phyloP scores from a whole-genome alignment of 2,888 invertebrate genomes.

The Nomada ruficornis region DNA sequence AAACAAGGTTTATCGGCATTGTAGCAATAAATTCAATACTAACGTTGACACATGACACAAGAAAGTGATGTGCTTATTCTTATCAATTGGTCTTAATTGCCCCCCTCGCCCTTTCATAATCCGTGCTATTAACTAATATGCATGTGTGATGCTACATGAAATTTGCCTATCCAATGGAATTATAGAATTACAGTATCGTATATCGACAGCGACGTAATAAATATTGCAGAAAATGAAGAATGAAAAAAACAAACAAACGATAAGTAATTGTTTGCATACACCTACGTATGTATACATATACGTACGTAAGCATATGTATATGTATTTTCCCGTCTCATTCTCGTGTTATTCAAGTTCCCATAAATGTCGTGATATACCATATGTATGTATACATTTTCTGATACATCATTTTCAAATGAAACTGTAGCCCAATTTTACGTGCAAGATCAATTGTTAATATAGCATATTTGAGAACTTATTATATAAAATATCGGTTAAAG shows the following conservation, averaged over 20 bases:
- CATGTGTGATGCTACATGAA: slow-evolving; percentile 61
- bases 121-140: slow-evolving; percentile 65
- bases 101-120: slow-evolving; percentile 50
- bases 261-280: neutral
- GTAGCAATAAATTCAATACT: slow-evolving; percentile 32
- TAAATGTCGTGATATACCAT: no score
- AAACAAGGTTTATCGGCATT: slow-evolving; percentile 25
- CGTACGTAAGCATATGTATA: no score
- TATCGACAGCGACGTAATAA: neutral
- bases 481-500: no score
- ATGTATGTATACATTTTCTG: no score
- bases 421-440: no score
- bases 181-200: slow-evolving; percentile 36
- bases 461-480: no score
- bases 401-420: no score
- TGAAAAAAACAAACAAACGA: slow-evolving; percentile 6
- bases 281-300: no score
- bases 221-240: neutral
- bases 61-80: slow-evolving; percentile 51
- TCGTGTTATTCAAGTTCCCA: no score
- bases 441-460: no score
- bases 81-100: slow-evolving; percentile 77
- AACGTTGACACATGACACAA: slow-evolving; percentile 19
- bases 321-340: no score
- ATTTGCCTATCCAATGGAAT: slow-evolving; percentile 30